Percentiles rank a stretch among this genome's conserved stretches.
These are phyloP conservation scores for Meloe dianella DNA, from an alignment of 2,888 invertebrate species.

Conservation along the genomic window DNA sequence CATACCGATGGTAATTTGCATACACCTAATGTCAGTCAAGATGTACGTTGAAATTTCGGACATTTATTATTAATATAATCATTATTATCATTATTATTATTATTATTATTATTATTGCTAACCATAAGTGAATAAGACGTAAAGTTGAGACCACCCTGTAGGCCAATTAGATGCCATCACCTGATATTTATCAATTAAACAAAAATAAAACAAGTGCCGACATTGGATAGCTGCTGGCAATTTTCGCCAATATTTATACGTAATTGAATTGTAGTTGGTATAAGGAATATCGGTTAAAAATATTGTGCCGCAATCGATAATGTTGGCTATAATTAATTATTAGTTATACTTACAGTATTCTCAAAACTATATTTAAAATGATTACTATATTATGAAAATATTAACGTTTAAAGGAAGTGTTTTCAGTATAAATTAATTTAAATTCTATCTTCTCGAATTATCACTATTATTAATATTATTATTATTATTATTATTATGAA, in stretches of 20 bases:
- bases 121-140: constrained; percentile 24
- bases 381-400: constrained; percentile 23
- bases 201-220: constrained; percentile 48
- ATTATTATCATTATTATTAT: constrained; percentile 13
- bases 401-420: constrained; percentile 13
- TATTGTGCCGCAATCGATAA: constrained; percentile 35
- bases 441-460: not conserved
- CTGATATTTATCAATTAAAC: constrained; percentile 57
- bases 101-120: too few relatives aligned
- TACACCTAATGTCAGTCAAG: constrained; percentile 1
- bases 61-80: not conserved
- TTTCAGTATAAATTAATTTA: not conserved
- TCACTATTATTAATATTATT: not conserved
- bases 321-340: constrained; percentile 48
- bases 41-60: not conserved
- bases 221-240: constrained; percentile 38
- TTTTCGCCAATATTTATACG: constrained; percentile 37
- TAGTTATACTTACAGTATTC: constrained; percentile 34
- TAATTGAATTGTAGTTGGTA: constrained; percentile 46
- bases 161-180: constrained; percentile 56
- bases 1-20: not conserved
- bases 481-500: not conserved
- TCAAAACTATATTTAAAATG: constrained; percentile 22
- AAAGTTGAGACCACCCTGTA: constrained; percentile 52
- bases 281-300: constrained; percentile 31